A percentile compares a stretch with the other conserved stretches of the same genome.
These are phyloP conservation scores for Clavelina lepadiformis DNA, from an alignment of 23 tunicate genomes.

Conservation along the genomic window DNA sequence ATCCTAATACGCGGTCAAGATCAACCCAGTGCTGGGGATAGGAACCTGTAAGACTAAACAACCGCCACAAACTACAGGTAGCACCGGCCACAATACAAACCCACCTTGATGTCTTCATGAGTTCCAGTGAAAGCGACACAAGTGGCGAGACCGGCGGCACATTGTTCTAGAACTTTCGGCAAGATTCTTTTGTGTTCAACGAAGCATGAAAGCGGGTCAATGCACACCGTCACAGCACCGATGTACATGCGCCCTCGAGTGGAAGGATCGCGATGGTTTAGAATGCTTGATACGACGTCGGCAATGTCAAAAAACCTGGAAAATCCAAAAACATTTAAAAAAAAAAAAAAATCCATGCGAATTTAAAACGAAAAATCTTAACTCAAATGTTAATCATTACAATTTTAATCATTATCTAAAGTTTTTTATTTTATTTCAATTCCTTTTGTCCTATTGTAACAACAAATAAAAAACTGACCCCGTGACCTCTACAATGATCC, in stretches of 20 bases:
- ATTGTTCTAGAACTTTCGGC: constrained; percentile 57
- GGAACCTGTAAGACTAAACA: no score
- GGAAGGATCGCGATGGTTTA: constrained; percentile 34
- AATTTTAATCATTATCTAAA: no score
- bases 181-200: constrained; percentile 15
- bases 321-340: no score
- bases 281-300: constrained; percentile 40
- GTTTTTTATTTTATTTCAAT: no score
- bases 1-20: no score
- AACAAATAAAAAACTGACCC: no score
- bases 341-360: no score
- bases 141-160: constrained; percentile 45
- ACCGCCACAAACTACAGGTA: no score
- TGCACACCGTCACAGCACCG: constrained; percentile 69
- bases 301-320: constrained; percentile 58
- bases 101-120: constrained; percentile 41
- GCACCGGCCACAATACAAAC: background rate
- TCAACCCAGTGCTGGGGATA: no score
- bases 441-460: no score
- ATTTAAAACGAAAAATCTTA: no score
- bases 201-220: constrained; percentile 35
- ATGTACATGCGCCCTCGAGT: constrained; percentile 33
- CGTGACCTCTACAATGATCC: constrained; percentile 42
- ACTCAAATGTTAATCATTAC: no score
- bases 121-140: constrained; percentile 51